Conservation (phyloP, 30 jellyfish, hydroid and myxozoan species). For the Aurelia sp. region DNA sequence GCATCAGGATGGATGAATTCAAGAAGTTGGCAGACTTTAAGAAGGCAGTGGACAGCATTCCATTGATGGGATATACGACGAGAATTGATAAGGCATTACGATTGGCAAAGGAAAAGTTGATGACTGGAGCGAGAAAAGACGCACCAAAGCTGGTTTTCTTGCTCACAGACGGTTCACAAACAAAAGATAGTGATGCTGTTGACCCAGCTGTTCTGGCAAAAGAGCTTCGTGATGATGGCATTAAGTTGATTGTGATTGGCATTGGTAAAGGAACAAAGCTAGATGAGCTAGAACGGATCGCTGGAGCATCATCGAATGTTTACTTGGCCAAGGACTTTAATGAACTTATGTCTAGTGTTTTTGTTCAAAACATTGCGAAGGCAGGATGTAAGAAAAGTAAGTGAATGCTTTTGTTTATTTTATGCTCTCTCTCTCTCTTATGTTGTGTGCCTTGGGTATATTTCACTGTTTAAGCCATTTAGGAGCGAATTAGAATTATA, state of each 20-base stretch:
- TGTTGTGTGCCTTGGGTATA: too few species aligned
- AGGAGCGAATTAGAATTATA: too few species aligned
- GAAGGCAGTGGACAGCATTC: slow-evolving; percentile 85
- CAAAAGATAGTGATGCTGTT: slow-evolving; percentile 81
- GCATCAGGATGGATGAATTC: slow-evolving; percentile 74
- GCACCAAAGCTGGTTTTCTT: slow-evolving; percentile 79
- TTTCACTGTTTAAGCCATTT: too few species aligned
- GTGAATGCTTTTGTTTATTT: background rate
- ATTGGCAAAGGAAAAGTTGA: slow-evolving; percentile 70
- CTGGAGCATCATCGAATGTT: slow-evolving; percentile 61
- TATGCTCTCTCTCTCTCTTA: too few species aligned
- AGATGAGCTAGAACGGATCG: slow-evolving; percentile 79
- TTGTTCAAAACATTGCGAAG: slow-evolving; percentile 49
- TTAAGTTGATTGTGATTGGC: slow-evolving; percentile 78
- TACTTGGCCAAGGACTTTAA: slow-evolving; percentile 75
- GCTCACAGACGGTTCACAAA: slow-evolving; percentile 93
- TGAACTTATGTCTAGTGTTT: slow-evolving; percentile 59
- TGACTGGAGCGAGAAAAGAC: slow-evolving; percentile 87
- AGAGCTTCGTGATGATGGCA: slow-evolving; percentile 75
- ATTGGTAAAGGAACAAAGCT: slow-evolving; percentile 73
- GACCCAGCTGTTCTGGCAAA: slow-evolving; percentile 79
- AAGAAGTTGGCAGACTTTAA: slow-evolving; percentile 67
- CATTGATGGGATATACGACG: slow-evolving; percentile 89
- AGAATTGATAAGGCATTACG: slow-evolving; percentile 94
- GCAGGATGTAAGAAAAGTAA: slow-evolving; percentile 71